phyloP scores from a whole-genome alignment of 2,113 vertebrate genomes.

The Haplochromis burtoni region DNA sequence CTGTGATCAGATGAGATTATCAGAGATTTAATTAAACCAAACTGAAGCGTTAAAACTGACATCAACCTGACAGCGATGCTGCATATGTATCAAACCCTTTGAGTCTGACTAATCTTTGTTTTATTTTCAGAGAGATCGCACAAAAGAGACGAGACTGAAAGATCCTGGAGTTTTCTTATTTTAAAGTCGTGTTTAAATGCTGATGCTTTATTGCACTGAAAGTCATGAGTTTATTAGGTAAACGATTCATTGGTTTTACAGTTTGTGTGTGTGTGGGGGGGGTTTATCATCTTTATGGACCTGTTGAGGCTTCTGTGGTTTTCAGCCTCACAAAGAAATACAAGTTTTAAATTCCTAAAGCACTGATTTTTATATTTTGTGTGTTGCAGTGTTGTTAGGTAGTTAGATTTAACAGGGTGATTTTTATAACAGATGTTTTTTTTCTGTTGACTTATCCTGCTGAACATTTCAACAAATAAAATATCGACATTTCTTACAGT shows the following conservation, averaged over 20 bases:
- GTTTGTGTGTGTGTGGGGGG: not conserved
- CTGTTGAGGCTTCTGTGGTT: not conserved
- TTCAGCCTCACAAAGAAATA: not conserved
- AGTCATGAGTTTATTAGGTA: not conserved
- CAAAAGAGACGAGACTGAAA: not conserved
- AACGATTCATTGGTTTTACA: not conserved
- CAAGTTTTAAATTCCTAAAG: not conserved
- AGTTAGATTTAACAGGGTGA: not conserved
- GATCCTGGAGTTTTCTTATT: not conserved
- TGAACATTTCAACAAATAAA: not conserved
- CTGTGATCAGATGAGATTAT: not conserved
- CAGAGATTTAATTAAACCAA: not conserved
- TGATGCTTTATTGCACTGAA: conserved; percentile 12
- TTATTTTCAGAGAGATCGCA: not conserved
- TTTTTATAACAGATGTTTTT: not conserved
- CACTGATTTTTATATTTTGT: not conserved
- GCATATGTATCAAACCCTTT: not conserved
- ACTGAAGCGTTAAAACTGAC: not conserved
- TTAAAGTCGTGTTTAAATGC: not conserved
- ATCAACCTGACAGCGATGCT: not conserved
- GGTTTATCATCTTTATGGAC: not conserved
- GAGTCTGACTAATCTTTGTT: not conserved
- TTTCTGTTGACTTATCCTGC: not conserved
- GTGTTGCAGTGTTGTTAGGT: not conserved
- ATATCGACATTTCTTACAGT: not conserved